Base-by-base conservation (phyloP, 2,888 invertebrate species). In the Stenichneumon culpator region DNA sequence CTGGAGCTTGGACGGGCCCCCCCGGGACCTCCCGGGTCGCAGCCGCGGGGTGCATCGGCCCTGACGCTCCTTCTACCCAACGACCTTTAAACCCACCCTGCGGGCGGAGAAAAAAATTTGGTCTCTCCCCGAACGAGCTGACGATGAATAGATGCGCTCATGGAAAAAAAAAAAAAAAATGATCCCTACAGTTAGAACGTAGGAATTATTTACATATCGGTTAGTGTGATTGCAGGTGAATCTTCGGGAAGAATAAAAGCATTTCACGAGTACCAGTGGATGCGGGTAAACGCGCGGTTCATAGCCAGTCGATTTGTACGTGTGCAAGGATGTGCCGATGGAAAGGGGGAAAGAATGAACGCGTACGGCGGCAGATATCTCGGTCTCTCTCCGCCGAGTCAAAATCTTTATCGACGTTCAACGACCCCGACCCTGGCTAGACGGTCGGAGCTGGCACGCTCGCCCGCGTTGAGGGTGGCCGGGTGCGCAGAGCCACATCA, bases 401-500 rank as follows among this genome's bases (percentile, higher is more conserved):
- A 91, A 94, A 93, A 93, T 94, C 94, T 94, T 93, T 93, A 93
- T 93, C 93, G 93, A 93, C 94, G 94, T 93, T 93, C 94, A 94
- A 93, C 92, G 94, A 94, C 93, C 93, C 93, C 93, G 93, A 93
- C 93, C 93, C 93, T 93, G 93, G 94, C 93, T 91, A 93, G 94
- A 93, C 93, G 91, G 89, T 90, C 88, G 88, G 90, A 88, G 86
- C 52, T 70, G 82, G 81, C 22, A 60, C 74, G 68, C 79, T 82
- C 86, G 81, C 84, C 83, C 79, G 86, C 80, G 86, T 83, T 73
- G 87, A 86, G 88, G 87, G 86, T 86, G 87, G 79, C 86, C 81
- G 87, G 86, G 86, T 87, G 87, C 88, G 88, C 87, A 72, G 72
- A 72, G 65, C 57, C 67, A 81, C 83, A 79, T 83, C 86, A 83